Conservation (phyloP, 2,113 vertebrate species). For the Trogon surrucura region DNA sequence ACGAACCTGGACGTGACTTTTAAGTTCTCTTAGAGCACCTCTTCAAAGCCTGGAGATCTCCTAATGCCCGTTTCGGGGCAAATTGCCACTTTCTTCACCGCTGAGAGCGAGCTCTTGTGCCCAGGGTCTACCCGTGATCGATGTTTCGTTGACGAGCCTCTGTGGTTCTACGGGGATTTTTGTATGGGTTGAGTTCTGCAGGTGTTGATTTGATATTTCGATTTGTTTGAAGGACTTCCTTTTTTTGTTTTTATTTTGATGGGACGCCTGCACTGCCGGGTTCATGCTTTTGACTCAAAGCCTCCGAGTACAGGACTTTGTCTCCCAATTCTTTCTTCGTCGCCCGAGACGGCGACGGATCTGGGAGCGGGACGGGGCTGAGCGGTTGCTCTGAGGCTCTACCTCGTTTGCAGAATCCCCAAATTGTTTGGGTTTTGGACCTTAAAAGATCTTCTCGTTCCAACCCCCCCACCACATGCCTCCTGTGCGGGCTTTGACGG, state of each 20-base stretch:
- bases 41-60: background rate
- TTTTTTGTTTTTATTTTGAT: background rate
- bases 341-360: background rate
- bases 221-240: background rate
- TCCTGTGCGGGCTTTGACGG: background rate
- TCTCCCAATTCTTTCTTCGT: background rate
- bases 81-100: background rate
- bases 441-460: too few species aligned
- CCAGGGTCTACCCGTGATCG: background rate
- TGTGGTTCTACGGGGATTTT: background rate
- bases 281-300: background rate
- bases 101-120: background rate
- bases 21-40: too few species aligned
- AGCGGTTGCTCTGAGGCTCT: background rate
- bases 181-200: background rate
- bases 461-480: too few species aligned
- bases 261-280: background rate
- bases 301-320: background rate
- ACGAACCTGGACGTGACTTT: background rate
- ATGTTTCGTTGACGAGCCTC: background rate
- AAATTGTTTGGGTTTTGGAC: too few species aligned
- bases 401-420: background rate
- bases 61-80: accelerated
- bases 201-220: background rate
- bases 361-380: background rate